phyloP scores from a whole-genome alignment of 2,888 invertebrate species.

The Suillia variegata region DNA sequence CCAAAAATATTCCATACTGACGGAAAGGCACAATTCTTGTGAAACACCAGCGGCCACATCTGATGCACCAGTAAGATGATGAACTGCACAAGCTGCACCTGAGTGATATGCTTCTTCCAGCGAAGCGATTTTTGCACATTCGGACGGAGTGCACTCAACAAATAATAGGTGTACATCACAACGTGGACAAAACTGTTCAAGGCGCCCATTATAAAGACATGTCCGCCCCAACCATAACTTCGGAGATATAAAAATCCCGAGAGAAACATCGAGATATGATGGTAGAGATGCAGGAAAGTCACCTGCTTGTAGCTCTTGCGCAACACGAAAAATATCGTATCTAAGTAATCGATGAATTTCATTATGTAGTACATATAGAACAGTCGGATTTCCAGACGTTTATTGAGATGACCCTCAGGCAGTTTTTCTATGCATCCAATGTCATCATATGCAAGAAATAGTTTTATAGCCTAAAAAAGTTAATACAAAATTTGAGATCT shows the following conservation, averaged over 20 bases:
- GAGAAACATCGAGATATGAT: slow-evolving; percentile 31
- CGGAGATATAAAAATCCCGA: slow-evolving; percentile 9
- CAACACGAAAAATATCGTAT: slow-evolving; percentile 38
- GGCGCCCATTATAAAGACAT: slow-evolving; percentile 68
- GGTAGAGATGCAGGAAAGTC: slow-evolving; percentile 36
- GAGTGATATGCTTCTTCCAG: slow-evolving; percentile 84
- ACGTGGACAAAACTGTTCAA: slow-evolving; percentile 78
- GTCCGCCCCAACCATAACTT: slow-evolving; percentile 68
- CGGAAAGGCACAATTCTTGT: neutral
- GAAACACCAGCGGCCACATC: neutral
- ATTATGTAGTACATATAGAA: slow-evolving; percentile 24
- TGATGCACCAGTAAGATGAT: neutral
- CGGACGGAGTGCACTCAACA: slow-evolving; percentile 73
- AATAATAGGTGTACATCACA: slow-evolving; percentile 84
- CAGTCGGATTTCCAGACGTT: too few species aligned
- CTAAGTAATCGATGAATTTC: slow-evolving; percentile 35
- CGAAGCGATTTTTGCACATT: slow-evolving; percentile 69
- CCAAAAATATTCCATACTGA: neutral
- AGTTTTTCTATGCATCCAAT: too few species aligned
- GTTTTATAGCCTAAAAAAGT: too few species aligned
- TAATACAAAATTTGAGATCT: too few species aligned
- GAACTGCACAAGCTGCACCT: slow-evolving; percentile 79
- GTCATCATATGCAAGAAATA: too few species aligned
- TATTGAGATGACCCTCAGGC: too few species aligned
- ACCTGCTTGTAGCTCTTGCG: slow-evolving; percentile 39